A percentile compares a stretch with the other conserved stretches of the same genome.
Evolutionary conservation across 2,113 vertebrate species (phyloP).

Genomic region (Cyprinodon tularosa): DNA sequence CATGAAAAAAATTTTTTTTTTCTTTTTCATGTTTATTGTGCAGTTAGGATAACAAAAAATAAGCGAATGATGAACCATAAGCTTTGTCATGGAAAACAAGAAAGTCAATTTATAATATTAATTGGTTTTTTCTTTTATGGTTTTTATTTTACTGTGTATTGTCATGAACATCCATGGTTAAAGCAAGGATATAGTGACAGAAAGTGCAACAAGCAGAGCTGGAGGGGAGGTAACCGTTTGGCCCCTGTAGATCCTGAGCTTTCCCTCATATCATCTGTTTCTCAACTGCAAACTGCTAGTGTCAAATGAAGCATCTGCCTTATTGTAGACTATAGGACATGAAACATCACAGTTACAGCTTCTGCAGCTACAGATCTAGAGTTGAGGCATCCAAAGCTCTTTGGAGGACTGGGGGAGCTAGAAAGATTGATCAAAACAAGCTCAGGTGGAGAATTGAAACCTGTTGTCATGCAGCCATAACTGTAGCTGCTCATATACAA

Average conservation of each 20-base stretch:
- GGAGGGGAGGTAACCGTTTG: background rate
- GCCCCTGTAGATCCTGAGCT: background rate
- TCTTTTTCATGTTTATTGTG: background rate
- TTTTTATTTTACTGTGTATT: background rate
- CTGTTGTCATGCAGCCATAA: too few species aligned
- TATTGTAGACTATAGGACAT: background rate
- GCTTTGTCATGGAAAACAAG: background rate
- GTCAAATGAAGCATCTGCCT: background rate
- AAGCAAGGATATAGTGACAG: background rate
- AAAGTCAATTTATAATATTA: background rate
- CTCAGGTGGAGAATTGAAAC: too few species aligned
- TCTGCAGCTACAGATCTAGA: background rate
- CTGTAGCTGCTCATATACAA: too few species aligned
- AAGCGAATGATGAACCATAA: too few species aligned
- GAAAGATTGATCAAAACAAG: too few species aligned
- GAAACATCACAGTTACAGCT: slow-evolving; percentile 9
- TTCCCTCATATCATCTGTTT: background rate
- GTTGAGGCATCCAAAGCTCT: too few species aligned
- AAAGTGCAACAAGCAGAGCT: background rate
- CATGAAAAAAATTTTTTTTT: too few species aligned
- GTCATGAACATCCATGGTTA: background rate
- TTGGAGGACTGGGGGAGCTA: too few species aligned
- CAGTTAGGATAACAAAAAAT: background rate
- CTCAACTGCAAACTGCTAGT: background rate
- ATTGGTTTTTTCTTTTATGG: background rate